phyloP scores from a whole-genome alignment of 2,113 vertebrate species.

The Hymenochirus boettgeri region DNA sequence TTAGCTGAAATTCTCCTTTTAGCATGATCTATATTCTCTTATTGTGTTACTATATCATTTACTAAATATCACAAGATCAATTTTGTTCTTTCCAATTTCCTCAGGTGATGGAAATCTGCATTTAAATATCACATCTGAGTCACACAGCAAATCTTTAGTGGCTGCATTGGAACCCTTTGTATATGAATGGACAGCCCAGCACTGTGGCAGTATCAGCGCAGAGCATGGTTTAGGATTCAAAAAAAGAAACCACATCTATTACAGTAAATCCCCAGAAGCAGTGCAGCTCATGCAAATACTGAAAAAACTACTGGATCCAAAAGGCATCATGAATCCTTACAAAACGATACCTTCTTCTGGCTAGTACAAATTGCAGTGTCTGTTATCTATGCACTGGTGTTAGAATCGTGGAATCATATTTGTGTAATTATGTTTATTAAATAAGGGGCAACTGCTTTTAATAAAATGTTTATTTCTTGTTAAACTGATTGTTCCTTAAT shows the following conservation, averaged over 20 bases:
- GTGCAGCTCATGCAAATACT: slow-evolving; percentile 76
- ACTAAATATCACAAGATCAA: too few species aligned
- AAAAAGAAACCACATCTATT: slow-evolving; percentile 83
- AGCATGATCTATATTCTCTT: too few species aligned
- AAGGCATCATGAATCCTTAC: slow-evolving; percentile 92
- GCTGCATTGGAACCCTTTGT: slow-evolving; percentile 81
- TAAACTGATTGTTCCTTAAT: too few species aligned
- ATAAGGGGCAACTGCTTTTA: too few species aligned
- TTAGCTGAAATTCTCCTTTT: too few species aligned
- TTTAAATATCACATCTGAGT: slow-evolving; percentile 78
- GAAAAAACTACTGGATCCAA: slow-evolving; percentile 86
- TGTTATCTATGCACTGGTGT: too few species aligned
- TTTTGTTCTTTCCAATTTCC: too few species aligned
- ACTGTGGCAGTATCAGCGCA: slow-evolving; percentile 81
- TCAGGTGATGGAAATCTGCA: slow-evolving; percentile 94
- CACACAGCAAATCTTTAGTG: slow-evolving; percentile 66
- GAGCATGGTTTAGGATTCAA: slow-evolving; percentile 92
- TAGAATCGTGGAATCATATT: too few species aligned
- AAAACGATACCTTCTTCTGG: slow-evolving; percentile 72
- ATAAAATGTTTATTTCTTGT: too few species aligned
- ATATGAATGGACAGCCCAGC: slow-evolving; percentile 76
- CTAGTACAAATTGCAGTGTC: too few species aligned
- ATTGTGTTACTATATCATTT: too few species aligned
- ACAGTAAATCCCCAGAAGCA: slow-evolving; percentile 74
- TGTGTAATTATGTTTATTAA: too few species aligned